Conservation (phyloP, 2,888 invertebrate species). For the Gnatocerus cornutus region DNA sequence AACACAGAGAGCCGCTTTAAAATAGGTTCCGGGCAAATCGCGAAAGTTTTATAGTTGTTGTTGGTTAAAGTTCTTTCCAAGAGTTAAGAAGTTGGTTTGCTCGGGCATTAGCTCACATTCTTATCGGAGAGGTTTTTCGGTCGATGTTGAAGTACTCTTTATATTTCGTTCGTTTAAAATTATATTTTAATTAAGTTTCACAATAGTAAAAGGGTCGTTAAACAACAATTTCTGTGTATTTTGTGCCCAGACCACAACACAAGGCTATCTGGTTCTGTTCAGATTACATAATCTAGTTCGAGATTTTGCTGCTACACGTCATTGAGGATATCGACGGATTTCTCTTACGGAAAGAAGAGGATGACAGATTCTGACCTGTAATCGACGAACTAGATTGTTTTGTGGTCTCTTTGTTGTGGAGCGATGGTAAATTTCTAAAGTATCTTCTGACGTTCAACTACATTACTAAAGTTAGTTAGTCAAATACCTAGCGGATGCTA, state of each 20-base stretch:
- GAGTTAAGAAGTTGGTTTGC: constrained; percentile 53
- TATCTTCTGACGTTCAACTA: constrained; percentile 3
- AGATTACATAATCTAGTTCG: constrained; percentile 31
- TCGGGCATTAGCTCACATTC: constrained; percentile 55
- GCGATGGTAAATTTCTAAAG: constrained; percentile 47
- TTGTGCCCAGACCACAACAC: constrained; percentile 34
- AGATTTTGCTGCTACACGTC: constrained; percentile 15
- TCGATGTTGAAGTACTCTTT: neutral
- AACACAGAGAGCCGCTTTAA: constrained; percentile 33
- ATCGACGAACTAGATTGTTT: constrained; percentile 42
- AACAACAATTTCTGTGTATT: constrained; percentile 41
- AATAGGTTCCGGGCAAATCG: constrained; percentile 57
- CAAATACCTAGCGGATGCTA: constrained; percentile 7
- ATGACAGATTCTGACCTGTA: constrained; percentile 19
- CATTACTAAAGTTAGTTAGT: constrained; percentile 26
- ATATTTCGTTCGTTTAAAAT: constrained; percentile 24
- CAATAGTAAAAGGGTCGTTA: constrained; percentile 27
- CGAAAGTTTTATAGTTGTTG: constrained; percentile 63
- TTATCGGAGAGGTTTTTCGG: constrained; percentile 51
- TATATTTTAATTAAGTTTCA: constrained; percentile 38
- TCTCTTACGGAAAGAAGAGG: constrained; percentile 12
- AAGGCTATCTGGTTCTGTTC: constrained; percentile 23
- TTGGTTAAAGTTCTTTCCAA: constrained; percentile 59
- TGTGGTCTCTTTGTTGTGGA: constrained; percentile 49
- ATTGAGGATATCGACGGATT: constrained; percentile 15